Conservation (phyloP, 2,888 invertebrate genomes). For the Dendrolimus pini region DNA sequence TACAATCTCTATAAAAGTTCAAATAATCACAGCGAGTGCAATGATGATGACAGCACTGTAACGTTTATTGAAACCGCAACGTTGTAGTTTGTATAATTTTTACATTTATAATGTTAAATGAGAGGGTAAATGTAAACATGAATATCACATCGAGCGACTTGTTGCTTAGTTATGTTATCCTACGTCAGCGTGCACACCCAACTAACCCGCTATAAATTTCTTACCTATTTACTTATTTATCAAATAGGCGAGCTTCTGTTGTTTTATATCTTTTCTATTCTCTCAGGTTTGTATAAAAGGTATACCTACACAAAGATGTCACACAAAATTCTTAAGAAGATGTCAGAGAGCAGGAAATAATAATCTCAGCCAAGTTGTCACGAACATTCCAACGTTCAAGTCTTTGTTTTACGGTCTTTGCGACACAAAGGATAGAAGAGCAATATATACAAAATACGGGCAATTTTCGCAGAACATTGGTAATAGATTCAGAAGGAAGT, state of each 20-base stretch:
- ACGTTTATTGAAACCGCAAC: slow-evolving; percentile 38
- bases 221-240: neutral
- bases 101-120: slow-evolving; percentile 33
- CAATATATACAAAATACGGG: slow-evolving; percentile 17
- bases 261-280: neutral
- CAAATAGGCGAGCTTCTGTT: neutral
- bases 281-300: neutral
- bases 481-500: slow-evolving; percentile 23
- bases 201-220: neutral
- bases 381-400: slow-evolving; percentile 12
- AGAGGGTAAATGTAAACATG: slow-evolving; percentile 10
- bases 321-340: slow-evolving; percentile 9
- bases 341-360: slow-evolving; percentile 14
- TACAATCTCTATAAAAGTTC: slow-evolving; percentile 51
- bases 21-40: slow-evolving; percentile 38
- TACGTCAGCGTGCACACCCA: neutral
- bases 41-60: slow-evolving; percentile 31
- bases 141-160: slow-evolving; percentile 15
- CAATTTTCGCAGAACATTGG: slow-evolving; percentile 19
- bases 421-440: slow-evolving; percentile 14
- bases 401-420: slow-evolving; percentile 12
- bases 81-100: slow-evolving; percentile 60
- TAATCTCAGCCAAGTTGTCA: slow-evolving; percentile 14
- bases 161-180: slow-evolving; percentile 13
- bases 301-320: neutral